Evolutionary conservation across 2,888 invertebrate species (phyloP), one percentile per base, ranked within the genome.

Genomic region (Protophormia terraenovae): DNA sequence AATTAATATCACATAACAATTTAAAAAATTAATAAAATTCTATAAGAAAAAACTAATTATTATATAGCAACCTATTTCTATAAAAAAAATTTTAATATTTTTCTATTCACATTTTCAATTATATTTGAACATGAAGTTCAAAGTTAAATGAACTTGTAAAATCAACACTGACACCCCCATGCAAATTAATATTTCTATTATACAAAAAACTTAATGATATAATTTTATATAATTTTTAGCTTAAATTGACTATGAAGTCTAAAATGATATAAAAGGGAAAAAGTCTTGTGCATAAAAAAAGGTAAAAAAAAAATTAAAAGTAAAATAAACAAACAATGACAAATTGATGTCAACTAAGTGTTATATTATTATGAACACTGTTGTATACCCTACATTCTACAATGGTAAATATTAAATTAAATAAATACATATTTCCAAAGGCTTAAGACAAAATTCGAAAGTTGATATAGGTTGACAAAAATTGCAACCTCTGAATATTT

Each of bases 121-220:
- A 47, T 24, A 29, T 35, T 35, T 55, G 19, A 14, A n/a, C 27
- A n/a, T 24, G 29, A 50, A 69, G 55, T 69, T 64, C 22, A 76
- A 77, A 82, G 76, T 82, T 64, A 66, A 76, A 27, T 83, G 82
- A 77, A 83, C 71, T 71, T 77, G 71, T 58, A 41, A 62, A 81
- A 45, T 22, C 55, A 76, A 76, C 41, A 58, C 29, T 10, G 16
- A 29, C 75, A 69, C 41, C n/a, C 24, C 19, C 14, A 38, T 29
- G 55, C 47, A 55, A 76, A 58, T 71, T 47, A 35, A 66, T 3
- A 8, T 64, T 58, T 55, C 32, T 8, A 66, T 66, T 77, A n/a
- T 64, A 35, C 27, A 19, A 41, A 38, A 14, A 62, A 27, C 7
- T n/a, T 19, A 47, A 77, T n/a, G 14, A 79, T 8, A 73, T 82